Conservation (phyloP, 2,113 vertebrate genomes). For the Sinocyclocheilus anophthalmus region DNA sequence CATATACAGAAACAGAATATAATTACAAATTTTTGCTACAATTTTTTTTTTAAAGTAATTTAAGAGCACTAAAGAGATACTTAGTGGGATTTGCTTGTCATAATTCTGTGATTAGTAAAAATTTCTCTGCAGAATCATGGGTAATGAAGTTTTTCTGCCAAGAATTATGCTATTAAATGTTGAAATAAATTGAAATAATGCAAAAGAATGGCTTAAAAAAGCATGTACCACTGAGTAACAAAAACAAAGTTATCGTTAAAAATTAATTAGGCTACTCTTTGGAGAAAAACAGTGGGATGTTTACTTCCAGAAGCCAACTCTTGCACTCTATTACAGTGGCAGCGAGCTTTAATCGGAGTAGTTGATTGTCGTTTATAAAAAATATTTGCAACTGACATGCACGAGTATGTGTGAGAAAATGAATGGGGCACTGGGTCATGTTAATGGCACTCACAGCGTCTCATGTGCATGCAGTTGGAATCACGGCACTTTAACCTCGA, state of each 20-base stretch:
- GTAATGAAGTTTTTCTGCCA: background rate
- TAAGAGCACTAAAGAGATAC: background rate
- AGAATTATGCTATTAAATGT: background rate
- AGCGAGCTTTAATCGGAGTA: background rate
- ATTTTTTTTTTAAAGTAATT: too few relatives aligned
- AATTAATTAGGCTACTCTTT: background rate
- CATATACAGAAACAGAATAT: background rate
- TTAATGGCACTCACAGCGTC: constrained; percentile 3
- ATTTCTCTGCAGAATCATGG: background rate
- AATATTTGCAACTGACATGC: background rate
- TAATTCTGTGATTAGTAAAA: background rate
- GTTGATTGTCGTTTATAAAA: background rate
- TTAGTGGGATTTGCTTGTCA: background rate
- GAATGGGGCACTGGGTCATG: constrained; percentile 18
- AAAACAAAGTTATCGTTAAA: background rate
- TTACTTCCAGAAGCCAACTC: background rate
- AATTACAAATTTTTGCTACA: too few relatives aligned
- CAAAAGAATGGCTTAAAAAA: background rate
- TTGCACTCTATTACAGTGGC: background rate
- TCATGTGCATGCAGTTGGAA: background rate
- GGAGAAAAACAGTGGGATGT: background rate
- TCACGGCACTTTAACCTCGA: constrained; percentile 24
- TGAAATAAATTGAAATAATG: background rate
- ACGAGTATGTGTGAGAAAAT: background rate
- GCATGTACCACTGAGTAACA: background rate